A percentile compares a stretch with the other conserved stretches of the same genome.
These are phyloP conservation scores for Accipiter cooperii DNA, from an alignment of 2,113 vertebrate genomes.

Conservation along the genomic window DNA sequence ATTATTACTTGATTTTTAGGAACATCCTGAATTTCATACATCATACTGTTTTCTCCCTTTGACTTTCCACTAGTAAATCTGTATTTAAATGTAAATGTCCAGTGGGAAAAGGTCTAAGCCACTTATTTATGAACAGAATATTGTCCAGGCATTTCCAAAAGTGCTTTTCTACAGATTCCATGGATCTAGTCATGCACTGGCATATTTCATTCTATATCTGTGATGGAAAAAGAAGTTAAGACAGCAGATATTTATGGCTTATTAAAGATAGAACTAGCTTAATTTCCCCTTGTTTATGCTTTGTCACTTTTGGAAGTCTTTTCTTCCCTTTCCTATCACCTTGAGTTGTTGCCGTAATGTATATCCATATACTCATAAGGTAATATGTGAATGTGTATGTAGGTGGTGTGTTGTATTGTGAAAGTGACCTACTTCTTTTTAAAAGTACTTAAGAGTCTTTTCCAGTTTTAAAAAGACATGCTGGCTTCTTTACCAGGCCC, in stretches of 20 bases:
- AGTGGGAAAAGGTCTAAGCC: neutral
- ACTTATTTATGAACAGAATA: neutral
- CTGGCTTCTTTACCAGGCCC: neutral
- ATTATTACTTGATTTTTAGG: neutral
- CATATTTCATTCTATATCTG: neutral
- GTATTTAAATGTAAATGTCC: neutral
- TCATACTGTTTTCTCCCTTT: neutral
- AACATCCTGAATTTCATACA: neutral
- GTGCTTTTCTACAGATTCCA: neutral
- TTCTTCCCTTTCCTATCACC: neutral
- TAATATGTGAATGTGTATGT: neutral
- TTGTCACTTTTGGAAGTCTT: neutral
- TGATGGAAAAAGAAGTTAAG: neutral
- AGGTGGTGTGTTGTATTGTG: neutral
- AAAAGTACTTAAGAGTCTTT: neutral
- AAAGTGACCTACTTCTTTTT: neutral
- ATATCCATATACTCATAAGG: neutral
- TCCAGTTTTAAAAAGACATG: neutral
- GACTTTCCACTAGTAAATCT: neutral
- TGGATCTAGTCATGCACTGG: neutral
- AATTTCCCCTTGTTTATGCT: neutral
- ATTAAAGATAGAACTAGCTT: neutral
- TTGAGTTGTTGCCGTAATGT: neutral
- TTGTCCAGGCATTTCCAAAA: neutral
- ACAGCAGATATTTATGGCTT: neutral